These are phyloP conservation scores for Saccostrea glomerata DNA, from an alignment of 1,140 invertebrate genomes.

Conservation along the genomic window DNA sequence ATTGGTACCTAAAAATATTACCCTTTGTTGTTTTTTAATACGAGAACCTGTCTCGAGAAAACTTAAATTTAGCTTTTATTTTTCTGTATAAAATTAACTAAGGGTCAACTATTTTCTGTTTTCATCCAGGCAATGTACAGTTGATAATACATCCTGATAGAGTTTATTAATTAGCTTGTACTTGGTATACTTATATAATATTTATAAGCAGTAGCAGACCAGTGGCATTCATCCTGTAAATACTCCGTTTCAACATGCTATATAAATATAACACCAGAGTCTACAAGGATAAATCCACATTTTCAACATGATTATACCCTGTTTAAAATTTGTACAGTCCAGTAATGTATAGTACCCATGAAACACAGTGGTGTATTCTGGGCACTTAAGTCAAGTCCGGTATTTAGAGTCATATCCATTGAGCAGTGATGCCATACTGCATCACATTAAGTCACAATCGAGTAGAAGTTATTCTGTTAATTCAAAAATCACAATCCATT, in stretches of 20 bases:
- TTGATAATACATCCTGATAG: not conserved
- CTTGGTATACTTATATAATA: not conserved
- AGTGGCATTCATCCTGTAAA: not conserved
- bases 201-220: slow-evolving; percentile 23
- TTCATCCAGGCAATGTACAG: not conserved
- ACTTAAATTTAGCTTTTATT: not conserved
- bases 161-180: not conserved
- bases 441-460: not conserved
- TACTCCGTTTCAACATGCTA: not conserved
- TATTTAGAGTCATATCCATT: not conserved
- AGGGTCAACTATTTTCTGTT: not conserved
- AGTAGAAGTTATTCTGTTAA: not conserved
- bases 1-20: not conserved
- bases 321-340: slow-evolving; percentile 10
- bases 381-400: not conserved
- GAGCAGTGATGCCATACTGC: not conserved
- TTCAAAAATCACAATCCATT: not conserved
- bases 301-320: slow-evolving; percentile 16
- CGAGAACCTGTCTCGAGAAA: slow-evolving; percentile 22
- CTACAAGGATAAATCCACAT: not conserved
- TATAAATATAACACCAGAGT: not conserved
- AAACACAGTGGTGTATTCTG: not conserved
- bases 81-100: not conserved
- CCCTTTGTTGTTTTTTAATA: not conserved
- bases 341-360: slow-evolving; percentile 21